phyloP scores from a whole-genome alignment of 2,113 vertebrate genomes.

The Furnarius figulus region DNA sequence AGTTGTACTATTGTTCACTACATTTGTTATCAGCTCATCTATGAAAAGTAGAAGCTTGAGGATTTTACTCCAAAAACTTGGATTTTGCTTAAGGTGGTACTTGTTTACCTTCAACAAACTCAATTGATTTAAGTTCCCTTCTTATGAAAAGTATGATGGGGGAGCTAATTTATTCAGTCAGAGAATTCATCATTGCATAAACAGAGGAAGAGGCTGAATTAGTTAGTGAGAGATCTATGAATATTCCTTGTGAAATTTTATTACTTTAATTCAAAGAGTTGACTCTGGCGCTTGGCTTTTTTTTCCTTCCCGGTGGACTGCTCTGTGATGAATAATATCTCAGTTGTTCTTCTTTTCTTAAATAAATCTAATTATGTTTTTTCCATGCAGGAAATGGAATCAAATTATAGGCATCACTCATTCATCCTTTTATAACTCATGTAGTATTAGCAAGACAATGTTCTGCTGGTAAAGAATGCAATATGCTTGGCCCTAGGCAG shows the following conservation, averaged over 20 bases:
- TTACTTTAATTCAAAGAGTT: constrained; percentile 17
- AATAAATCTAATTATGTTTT: constrained; percentile 33
- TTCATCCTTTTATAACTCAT: constrained; percentile 9
- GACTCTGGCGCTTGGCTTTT: not conserved
- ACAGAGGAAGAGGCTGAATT: constrained; percentile 33
- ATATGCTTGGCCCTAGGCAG: not conserved
- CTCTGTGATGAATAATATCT: constrained; percentile 16
- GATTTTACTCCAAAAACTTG: not conserved
- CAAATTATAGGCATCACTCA: constrained; percentile 28
- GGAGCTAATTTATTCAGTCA: not conserved
- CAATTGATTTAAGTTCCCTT: not conserved
- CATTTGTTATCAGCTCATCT: not conserved
- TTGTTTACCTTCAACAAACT: not conserved
- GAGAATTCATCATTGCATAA: not conserved
- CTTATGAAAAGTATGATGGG: not conserved
- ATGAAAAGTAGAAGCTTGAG: not conserved
- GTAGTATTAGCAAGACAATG: not conserved
- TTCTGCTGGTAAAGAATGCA: not conserved
- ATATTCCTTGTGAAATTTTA: not conserved
- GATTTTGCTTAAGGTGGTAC: not conserved
- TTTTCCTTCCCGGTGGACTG: not conserved
- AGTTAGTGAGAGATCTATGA: constrained; percentile 11
- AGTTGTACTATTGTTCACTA: not conserved
- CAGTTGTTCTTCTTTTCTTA: constrained; percentile 15
- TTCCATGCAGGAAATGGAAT: constrained; percentile 32